Conservation (phyloP, 2,113 vertebrate species). For the Sceloporus tristichus region DNA sequence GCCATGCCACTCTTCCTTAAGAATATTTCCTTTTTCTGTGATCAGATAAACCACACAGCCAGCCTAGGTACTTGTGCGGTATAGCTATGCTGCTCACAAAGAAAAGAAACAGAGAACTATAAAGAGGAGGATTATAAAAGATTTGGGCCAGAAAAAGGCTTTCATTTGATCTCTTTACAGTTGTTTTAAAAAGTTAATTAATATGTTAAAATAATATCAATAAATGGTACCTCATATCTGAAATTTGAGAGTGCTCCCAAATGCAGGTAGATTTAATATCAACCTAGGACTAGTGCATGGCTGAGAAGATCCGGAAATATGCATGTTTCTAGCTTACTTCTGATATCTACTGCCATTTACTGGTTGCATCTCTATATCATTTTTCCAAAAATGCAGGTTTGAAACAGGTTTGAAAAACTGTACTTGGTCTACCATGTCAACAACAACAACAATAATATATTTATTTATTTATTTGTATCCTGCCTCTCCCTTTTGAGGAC, state of each 20-base stretch:
- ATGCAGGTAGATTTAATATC: background rate
- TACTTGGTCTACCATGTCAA: background rate
- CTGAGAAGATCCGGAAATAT: background rate
- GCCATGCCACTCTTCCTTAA: constrained; percentile 13
- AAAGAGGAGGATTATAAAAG: background rate
- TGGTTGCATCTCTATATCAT: background rate
- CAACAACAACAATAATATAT: background rate
- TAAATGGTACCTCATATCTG: background rate
- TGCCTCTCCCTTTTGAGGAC: too few species aligned
- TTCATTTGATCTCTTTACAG: background rate
- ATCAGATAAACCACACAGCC: constrained; percentile 23
- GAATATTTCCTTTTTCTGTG: constrained; percentile 23
- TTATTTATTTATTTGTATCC: too few species aligned
- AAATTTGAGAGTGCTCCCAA: background rate
- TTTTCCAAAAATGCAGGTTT: constrained; percentile 2
- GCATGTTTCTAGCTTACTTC: background rate
- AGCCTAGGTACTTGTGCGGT: background rate
- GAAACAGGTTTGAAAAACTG: background rate
- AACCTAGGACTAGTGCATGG: background rate
- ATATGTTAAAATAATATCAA: constrained; percentile 15
- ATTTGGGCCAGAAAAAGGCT: background rate
- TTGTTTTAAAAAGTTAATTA: background rate
- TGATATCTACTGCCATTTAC: background rate
- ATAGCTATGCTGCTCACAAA: rapidly evolving
- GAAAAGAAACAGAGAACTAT: constrained; percentile 28